phyloP scores from a whole-genome alignment of 2,797 vertebrate species.

The Rhabdomys pumilio region DNA sequence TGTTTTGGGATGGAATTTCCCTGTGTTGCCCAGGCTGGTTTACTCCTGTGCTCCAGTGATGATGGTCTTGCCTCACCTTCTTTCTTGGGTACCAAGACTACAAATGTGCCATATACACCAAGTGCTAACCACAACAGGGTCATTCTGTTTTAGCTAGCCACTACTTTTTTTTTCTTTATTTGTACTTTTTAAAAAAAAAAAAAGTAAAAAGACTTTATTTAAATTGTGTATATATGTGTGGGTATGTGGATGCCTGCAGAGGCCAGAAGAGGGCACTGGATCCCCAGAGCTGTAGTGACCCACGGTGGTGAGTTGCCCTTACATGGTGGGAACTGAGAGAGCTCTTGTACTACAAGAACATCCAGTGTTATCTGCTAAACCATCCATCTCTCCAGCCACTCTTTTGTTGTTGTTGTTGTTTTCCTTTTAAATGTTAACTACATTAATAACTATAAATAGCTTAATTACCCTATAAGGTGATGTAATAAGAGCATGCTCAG shows the following conservation, averaged over 20 bases:
- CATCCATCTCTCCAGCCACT: neutral
- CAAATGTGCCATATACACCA: neutral
- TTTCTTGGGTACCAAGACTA: neutral
- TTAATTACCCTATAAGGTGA: conserved; percentile 49
- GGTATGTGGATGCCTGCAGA: neutral
- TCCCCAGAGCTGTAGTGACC: neutral
- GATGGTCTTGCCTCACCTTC: neutral
- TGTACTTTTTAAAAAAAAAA: neutral
- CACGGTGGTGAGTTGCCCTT: neutral
- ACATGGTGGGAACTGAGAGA: neutral
- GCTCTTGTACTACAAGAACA: neutral
- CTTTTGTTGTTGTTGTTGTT: neutral
- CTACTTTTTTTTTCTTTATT: neutral
- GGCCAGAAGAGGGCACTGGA: neutral
- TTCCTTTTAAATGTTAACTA: conserved; percentile 22
- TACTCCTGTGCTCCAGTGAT: neutral
- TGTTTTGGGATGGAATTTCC: neutral
- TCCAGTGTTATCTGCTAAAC: neutral
- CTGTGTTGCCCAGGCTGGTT: neutral
- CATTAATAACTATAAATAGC: conserved; percentile 4
- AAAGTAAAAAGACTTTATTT: neutral
- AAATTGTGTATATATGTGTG: neutral
- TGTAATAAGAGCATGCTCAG: conserved; percentile 48
- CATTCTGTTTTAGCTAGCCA: neutral
- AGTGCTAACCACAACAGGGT: neutral